Percentiles rank a stretch among this genome's conserved stretches.
phyloP scores from a whole-genome alignment of 2,888 invertebrate species.

The Xanthostigma xanthostigma region DNA sequence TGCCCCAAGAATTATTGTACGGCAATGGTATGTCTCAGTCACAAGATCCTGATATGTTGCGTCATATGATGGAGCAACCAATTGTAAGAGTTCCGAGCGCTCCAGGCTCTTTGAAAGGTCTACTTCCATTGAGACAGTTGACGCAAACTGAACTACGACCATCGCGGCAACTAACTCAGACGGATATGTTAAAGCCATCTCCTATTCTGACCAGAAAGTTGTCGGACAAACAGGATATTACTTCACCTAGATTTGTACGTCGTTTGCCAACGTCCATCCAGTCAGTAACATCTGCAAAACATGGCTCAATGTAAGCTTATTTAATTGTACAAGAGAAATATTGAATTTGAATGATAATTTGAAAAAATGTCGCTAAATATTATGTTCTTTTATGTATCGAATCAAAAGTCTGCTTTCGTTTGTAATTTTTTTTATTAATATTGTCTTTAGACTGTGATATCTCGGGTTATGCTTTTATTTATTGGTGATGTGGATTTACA shows the following conservation, averaged over 20 bases:
- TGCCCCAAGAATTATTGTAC: constrained; percentile 54
- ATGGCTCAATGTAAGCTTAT: constrained; percentile 20
- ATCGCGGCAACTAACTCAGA: background rate
- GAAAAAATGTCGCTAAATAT: no score
- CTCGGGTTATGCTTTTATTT: no score
- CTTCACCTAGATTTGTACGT: constrained; percentile 18
- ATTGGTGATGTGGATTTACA: no score
- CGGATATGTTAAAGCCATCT: constrained; percentile 16
- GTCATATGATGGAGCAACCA: constrained; percentile 24
- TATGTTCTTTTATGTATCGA: no score
- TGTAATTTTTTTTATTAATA: no score
- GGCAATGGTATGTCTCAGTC: constrained; percentile 39
- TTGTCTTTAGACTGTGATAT: no score
- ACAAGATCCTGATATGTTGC: constrained; percentile 27
- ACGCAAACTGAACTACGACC: background rate
- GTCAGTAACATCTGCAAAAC: constrained; percentile 13
- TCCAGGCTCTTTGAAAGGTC: constrained; percentile 53
- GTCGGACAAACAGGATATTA: constrained; percentile 19
- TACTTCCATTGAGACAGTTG: background rate
- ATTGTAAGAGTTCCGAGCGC: constrained; percentile 55
- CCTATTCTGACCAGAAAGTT: constrained; percentile 21
- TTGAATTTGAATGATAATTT: no score
- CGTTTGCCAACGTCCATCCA: constrained; percentile 3
- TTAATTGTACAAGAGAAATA: background rate
- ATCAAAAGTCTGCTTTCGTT: no score